Evolutionary conservation across 2,888 invertebrate genomes (phyloP).

Genomic region (Euclidia mi): DNA sequence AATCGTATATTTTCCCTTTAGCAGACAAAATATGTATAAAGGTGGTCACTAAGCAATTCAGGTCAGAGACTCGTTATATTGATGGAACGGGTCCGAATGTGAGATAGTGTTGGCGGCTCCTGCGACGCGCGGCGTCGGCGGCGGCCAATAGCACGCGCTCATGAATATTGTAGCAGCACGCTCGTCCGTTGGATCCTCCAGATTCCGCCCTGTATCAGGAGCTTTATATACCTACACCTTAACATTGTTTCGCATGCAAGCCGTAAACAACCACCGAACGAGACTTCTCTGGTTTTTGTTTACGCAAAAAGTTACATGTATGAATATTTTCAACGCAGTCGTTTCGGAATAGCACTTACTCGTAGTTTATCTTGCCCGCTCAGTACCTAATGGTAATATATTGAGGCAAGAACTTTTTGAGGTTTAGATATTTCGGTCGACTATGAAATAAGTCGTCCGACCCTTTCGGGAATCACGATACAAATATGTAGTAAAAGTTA

Average conservation of each 20-base stretch:
- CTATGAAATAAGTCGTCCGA: conserved; percentile 39
- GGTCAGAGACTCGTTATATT: conserved; percentile 79
- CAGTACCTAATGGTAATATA: conserved; percentile 55
- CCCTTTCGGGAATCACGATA: conserved; percentile 48
- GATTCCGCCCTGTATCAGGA: conserved; percentile 72
- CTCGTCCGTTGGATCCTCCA: conserved; percentile 71
- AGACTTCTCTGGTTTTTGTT: conserved; percentile 56
- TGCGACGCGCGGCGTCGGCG: conserved; percentile 40
- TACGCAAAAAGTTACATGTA: conserved; percentile 51
- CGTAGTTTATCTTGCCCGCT: conserved; percentile 55
- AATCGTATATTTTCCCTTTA: conserved; percentile 55
- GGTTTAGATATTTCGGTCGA: conserved; percentile 46
- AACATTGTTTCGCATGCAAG: conserved; percentile 66
- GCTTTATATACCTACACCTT: conserved; percentile 66
- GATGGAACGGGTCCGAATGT: conserved; percentile 77
- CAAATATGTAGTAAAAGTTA: conserved; percentile 46
- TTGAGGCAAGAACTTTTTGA: conserved; percentile 50
- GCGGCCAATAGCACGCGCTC: conserved; percentile 65
- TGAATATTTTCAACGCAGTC: conserved; percentile 53
- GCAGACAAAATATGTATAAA: conserved; percentile 61
- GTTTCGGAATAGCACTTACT: conserved; percentile 47
- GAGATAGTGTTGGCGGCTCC: conserved; percentile 71
- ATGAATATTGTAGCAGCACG: conserved; percentile 82
- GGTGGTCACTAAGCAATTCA: conserved; percentile 78
- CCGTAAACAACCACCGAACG: conserved; percentile 49